A percentile compares a stretch with the other conserved stretches of the same genome.
phyloP scores from a whole-genome alignment of 2,113 vertebrate genomes.

The Laterallus jamaicensis region DNA sequence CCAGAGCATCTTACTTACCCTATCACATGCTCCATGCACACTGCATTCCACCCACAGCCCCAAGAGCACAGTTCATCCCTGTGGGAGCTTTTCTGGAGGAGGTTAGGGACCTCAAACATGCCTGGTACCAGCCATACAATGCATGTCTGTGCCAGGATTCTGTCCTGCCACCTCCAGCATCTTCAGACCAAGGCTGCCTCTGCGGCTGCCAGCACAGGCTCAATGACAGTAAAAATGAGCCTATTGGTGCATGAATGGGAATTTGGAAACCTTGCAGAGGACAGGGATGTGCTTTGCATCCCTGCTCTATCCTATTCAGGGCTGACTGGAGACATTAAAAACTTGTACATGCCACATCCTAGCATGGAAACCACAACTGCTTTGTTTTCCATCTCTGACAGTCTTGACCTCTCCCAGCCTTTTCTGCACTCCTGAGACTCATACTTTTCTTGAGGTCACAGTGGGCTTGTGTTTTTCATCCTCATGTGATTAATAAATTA shows the following conservation, averaged over 20 bases:
- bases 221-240: not conserved
- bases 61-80: not conserved
- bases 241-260: not conserved
- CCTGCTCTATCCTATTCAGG: not conserved
- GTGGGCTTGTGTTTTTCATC: conserved; percentile 11
- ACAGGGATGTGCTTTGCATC: not conserved
- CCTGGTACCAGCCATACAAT: not conserved
- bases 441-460: not conserved
- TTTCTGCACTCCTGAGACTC: not conserved
- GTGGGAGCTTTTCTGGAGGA: not conserved
- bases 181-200: not conserved
- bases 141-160: not conserved
- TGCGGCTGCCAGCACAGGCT: not conserved
- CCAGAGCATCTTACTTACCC: not conserved
- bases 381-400: not conserved
- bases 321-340: not conserved
- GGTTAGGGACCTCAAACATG: not conserved
- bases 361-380: conserved; percentile 7
- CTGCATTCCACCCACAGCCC: not conserved
- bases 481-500: conserved; percentile 62
- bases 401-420: conserved; percentile 50
- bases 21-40: rapidly evolving
- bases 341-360: not conserved
- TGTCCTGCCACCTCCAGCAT: not conserved
- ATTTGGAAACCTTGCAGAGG: not conserved